A percentile compares a stretch with the other conserved stretches of the same genome.
Conservation (phyloP, 2,797 vertebrate genomes). For the Leptodactylus fallax region DNA sequence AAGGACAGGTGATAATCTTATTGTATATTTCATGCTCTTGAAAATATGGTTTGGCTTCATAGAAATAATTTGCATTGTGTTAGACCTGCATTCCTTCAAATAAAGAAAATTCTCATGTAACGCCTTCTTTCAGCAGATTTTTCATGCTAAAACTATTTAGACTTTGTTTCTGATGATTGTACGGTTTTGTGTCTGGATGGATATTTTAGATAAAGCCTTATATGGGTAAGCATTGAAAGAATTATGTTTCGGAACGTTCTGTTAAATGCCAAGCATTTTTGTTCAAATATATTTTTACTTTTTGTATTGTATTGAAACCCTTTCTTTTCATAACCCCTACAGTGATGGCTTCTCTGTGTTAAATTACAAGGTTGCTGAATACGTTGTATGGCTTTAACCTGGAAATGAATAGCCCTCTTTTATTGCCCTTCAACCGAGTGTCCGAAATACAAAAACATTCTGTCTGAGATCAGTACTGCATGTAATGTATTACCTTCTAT, state of each 20-base stretch:
- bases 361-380: no score
- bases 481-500: no score
- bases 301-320: neutral
- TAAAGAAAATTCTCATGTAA: neutral
- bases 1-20: neutral
- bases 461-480: no score
- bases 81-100: constrained; percentile 12
- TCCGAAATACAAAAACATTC: no score
- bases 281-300: neutral
- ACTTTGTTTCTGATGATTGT: constrained; percentile 29
- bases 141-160: constrained; percentile 38
- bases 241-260: neutral
- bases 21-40: neutral
- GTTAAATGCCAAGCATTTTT: constrained; percentile 41
- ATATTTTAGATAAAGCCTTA: constrained; percentile 50
- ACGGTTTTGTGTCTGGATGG: neutral
- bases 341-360: no score
- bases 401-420: no score
- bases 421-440: no score
- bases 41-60: neutral
- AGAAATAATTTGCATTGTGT: constrained; percentile 10
- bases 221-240: constrained; percentile 37
- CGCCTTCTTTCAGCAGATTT: constrained; percentile 9
- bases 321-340: neutral
- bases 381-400: no score